These are phyloP conservation scores for Zoanthus sociatus DNA, from an alignment of 92 coral and sea anemone genomes.

Conservation along the genomic window DNA sequence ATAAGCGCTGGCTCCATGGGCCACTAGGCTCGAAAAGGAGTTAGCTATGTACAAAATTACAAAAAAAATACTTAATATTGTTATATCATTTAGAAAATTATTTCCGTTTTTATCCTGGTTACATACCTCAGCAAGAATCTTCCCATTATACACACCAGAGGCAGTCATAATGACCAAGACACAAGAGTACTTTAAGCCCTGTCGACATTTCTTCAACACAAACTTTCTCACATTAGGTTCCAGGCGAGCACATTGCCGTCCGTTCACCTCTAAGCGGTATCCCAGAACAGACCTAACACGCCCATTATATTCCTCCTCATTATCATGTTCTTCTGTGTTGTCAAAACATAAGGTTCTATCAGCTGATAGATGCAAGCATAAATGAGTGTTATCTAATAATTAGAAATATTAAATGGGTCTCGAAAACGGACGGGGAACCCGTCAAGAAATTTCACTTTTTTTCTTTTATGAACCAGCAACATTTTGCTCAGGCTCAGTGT, in stretches of 20 bases:
- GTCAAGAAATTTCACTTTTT: too few relatives aligned
- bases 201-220: constrained; percentile 77
- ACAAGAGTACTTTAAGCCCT: constrained; percentile 82
- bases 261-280: constrained; percentile 79
- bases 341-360: too few relatives aligned
- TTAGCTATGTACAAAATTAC: too few relatives aligned
- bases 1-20: too few relatives aligned
- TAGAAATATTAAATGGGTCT: too few relatives aligned
- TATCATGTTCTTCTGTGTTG: neutral
- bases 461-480: too few relatives aligned
- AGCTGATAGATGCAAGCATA: too few relatives aligned
- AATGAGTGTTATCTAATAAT: too few relatives aligned
- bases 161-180: constrained; percentile 64
- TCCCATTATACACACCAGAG: constrained; percentile 53
- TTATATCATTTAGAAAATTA: neutral
- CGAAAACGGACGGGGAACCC: too few relatives aligned
- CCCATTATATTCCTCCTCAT: constrained; percentile 48
- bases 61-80: too few relatives aligned
- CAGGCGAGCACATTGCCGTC: constrained; percentile 70
- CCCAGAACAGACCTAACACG: constrained; percentile 71
- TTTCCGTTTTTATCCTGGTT: neutral
- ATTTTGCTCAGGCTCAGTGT: too few relatives aligned
- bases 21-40: too few relatives aligned
- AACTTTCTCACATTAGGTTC: constrained; percentile 61
- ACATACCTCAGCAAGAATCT: constrained; percentile 29